Evolutionary conservation across 2,888 invertebrate genomes (phyloP).

Genomic region (Xestia ashworthii): DNA sequence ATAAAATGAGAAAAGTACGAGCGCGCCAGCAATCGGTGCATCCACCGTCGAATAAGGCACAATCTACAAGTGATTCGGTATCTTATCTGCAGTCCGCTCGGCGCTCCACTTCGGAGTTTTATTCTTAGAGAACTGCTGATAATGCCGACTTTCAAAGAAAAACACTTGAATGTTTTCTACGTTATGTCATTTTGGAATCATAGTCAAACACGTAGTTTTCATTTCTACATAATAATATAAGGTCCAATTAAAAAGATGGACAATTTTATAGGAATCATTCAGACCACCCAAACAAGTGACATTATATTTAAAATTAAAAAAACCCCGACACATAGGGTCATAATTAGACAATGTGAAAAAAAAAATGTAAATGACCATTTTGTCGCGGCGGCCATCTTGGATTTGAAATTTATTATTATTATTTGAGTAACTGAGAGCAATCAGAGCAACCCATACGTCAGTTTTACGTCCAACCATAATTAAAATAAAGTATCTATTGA

Average conservation of each 20-base stretch:
- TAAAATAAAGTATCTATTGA: slow-evolving; percentile 3
- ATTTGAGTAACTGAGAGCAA: not conserved
- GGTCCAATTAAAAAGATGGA: too few relatives aligned
- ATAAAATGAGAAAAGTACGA: slow-evolving; percentile 10
- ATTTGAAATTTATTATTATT: too few relatives aligned
- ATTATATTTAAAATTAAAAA: too few relatives aligned
- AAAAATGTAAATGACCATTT: too few relatives aligned
- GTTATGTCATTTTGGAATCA: slow-evolving; percentile 12
- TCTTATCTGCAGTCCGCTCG: slow-evolving; percentile 49
- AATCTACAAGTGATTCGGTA: slow-evolving; percentile 47
- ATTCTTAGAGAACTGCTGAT: slow-evolving; percentile 48
- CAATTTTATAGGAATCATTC: too few relatives aligned
- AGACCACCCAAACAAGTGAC: too few relatives aligned
- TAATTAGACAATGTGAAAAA: too few relatives aligned
- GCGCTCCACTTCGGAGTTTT: slow-evolving; percentile 41
- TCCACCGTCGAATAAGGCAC: slow-evolving; percentile 27
- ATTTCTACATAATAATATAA: too few relatives aligned
- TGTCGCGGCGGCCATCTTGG: too few relatives aligned
- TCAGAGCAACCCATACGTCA: not conserved
- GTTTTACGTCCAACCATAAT: not conserved
- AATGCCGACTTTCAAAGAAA: slow-evolving; percentile 30
- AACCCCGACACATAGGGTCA: too few relatives aligned
- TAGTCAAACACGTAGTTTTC: not conserved
- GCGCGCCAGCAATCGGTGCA: slow-evolving; percentile 17
- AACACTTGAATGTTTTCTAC: slow-evolving; percentile 15